Evolutionary conservation across 2,888 invertebrate species (phyloP).

Genomic region (Seira musarum): DNA sequence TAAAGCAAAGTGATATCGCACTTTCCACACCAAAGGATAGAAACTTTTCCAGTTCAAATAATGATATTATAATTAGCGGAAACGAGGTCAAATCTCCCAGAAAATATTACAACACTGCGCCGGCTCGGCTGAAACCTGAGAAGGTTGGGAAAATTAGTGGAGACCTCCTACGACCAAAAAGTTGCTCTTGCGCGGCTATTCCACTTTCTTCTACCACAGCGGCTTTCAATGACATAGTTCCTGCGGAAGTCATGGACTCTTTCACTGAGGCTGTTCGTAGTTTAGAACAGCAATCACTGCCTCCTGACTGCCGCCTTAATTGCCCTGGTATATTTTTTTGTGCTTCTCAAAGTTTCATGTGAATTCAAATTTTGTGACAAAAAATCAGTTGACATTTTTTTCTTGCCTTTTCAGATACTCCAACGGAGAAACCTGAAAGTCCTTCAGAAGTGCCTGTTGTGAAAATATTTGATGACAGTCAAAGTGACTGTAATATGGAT

Average conservation of each 20-base stretch:
- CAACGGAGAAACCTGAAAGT: not conserved
- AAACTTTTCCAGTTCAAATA: slow-evolving; percentile 66
- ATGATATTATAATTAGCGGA: slow-evolving; percentile 62
- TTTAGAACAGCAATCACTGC: slow-evolving; percentile 61
- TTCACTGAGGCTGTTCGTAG: slow-evolving; percentile 67
- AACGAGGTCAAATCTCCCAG: slow-evolving; percentile 65
- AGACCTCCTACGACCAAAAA: slow-evolving; percentile 64
- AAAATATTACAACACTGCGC: slow-evolving; percentile 70
- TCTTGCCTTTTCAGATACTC: slow-evolving; percentile 41
- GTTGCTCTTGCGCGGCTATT: slow-evolving; percentile 68
- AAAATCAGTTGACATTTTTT: not conserved
- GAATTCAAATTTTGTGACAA: not conserved
- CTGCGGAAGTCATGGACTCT: slow-evolving; percentile 66
- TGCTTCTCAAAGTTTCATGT: not conserved
- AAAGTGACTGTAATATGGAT: slow-evolving; percentile 51
- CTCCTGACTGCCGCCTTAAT: slow-evolving; percentile 50
- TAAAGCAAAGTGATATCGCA: slow-evolving; percentile 78
- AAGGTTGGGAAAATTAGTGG: slow-evolving; percentile 56
- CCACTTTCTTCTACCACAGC: slow-evolving; percentile 22
- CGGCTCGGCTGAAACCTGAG: slow-evolving; percentile 68
- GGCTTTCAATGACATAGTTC: slow-evolving; percentile 62
- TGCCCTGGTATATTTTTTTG: slow-evolving; percentile 38
- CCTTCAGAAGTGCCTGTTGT: slow-evolving; percentile 38
- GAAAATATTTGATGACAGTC: slow-evolving; percentile 52
- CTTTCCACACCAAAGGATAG: slow-evolving; percentile 63